Evolutionary conservation across 92 coral and sea anemone genomes (phyloP), one percentile per base, ranked within the genome.

Genomic region (Blastomussa wellsi): DNA sequence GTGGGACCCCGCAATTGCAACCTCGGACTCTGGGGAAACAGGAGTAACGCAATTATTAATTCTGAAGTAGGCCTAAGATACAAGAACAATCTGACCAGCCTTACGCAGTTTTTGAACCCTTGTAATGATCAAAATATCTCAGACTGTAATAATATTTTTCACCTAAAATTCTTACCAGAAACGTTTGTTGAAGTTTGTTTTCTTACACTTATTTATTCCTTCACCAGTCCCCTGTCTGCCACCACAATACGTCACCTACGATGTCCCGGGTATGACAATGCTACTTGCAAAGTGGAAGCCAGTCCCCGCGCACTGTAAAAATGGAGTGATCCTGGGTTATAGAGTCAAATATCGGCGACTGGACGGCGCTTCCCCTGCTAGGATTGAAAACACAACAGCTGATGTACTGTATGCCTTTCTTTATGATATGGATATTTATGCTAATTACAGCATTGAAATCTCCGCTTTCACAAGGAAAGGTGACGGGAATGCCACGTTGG

Each of bases 381-480:
- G 85, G 52, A 62, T 44, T 19, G 89, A 72, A 52, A 92, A 72
- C 88, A 80, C 89, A 2, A 72, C 89, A 39, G 72, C 89, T 12
- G 91, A 89, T 20, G 68, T 82, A 36, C 38, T 62, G 20, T 74
- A 48, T 36, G 86, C 82, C 32, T 64, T 83, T 57, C 85, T 95
- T 55, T 86, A 79, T 26, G 88, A 88, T 74, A 57, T 95, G 90
- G 76, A 89, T 31, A 68, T 57, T 35, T 79, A 89, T 24, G 79
- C 86, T 28, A 95, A 95, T 79, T 91, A 95, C 80, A 90, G 92
- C 22, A 68, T 95, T 15, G 72, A 69, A 31, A 84, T 95, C 48
- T 51, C 88, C 6, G 98, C 98, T 12, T 95, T 90, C 76, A 95
- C 98, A n/a, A 76, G 86, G 41, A 92, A 53, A 74, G 98, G 98